phyloP scores from a whole-genome alignment of 2,797 vertebrate species.

The Mus caroli region DNA sequence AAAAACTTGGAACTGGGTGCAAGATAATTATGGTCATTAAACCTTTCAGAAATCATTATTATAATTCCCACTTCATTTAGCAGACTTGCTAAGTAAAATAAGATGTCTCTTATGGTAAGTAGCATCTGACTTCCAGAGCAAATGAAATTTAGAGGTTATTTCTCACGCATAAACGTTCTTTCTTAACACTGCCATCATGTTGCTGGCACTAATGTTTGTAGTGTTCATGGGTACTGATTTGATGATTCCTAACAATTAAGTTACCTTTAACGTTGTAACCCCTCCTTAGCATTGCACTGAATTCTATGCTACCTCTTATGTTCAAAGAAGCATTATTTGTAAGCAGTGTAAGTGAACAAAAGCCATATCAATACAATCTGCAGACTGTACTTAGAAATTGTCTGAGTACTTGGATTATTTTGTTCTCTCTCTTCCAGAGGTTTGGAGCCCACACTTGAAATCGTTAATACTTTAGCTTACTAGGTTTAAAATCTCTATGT shows the following conservation, averaged over 20 bases:
- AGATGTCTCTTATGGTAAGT: not conserved
- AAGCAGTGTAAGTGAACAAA: not conserved
- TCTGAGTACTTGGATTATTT: slow-evolving; percentile 9
- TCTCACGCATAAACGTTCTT: not conserved
- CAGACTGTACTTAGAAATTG: not conserved
- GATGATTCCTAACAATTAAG: not conserved
- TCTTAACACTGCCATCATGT: not conserved
- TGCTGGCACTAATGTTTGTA: not conserved
- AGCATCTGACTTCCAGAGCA: not conserved
- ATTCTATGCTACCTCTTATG: not conserved
- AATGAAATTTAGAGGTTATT: not conserved
- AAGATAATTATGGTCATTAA: not conserved
- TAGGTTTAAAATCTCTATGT: not conserved
- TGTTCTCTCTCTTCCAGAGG: not conserved
- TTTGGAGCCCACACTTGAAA: not conserved
- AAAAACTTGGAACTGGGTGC: not conserved
- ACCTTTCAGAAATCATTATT: slow-evolving; percentile 27
- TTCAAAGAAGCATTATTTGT: not conserved
- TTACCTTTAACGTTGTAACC: not conserved
- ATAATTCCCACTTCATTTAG: not conserved
- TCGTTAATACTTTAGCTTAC: not conserved
- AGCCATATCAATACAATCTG: not conserved
- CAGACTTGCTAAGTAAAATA: slow-evolving; percentile 33
- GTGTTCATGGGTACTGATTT: not conserved
- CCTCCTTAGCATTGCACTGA: not conserved